Evolutionary conservation across 2,113 vertebrate species (phyloP), one percentile per base, ranked within the genome.

Genomic region (Barbus barbus): DNA sequence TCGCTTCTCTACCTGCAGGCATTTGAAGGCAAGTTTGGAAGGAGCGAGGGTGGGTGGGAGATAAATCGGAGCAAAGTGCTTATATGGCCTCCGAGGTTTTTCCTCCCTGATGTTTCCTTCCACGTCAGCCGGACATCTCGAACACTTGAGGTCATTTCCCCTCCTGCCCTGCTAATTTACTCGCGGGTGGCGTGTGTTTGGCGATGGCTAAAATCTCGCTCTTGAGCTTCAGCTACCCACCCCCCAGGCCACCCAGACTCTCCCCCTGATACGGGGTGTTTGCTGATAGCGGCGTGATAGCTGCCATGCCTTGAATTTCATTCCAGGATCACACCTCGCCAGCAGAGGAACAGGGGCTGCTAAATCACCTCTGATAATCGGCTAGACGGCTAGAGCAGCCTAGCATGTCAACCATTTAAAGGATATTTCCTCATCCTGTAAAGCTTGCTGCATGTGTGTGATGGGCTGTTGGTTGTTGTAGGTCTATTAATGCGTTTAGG

Each of bases 1-100:
- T 97, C 94, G 93, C 92, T 94, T 95, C 91, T 90, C 89, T 92
- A 94, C 93, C 94, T 96, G 90, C 93, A 93, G 93, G 94, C 92
- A 87, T 93, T 86, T 92, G 91, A 89, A 80, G 74, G 88, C 90
- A 92, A 72, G 81, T 92, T 85, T 79, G 86, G 76, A 75, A 86
- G 84, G 85, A 72, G 87, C 78, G 22, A 84, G 83, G 24, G 60
- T 9, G 41, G 69, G 81, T 73, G 85, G 90, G 86, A 93, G 94
- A 95, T 96, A 96, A 94, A 97, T 95, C 90, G 90, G 86, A 92
- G 91, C 91, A 91, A 92, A 92, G 86, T 90, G 90, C 93, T 94
- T 91, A 92, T 94, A 95, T 92, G 92, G 91, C 91, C 94, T 94
- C 88, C 88, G 81, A 93, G 92, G 94, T 92, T 94, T 93, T 87